Percentiles rank a stretch among this genome's conserved stretches.
These are phyloP conservation scores for Gonatopus flavifemur DNA, from an alignment of 1,140 invertebrate species.

Conservation along the genomic window DNA sequence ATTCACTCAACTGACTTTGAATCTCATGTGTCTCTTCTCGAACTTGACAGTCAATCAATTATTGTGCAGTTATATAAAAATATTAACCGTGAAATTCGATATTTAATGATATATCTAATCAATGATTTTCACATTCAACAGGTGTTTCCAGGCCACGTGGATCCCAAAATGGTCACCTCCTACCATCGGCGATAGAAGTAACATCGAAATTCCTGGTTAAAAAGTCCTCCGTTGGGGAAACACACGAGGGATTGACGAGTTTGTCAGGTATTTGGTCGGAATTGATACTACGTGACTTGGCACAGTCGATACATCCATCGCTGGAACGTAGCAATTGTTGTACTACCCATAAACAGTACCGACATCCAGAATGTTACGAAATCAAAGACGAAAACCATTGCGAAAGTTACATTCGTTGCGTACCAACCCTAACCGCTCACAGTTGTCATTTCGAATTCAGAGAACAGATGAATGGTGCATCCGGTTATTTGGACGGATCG, in stretches of 20 bases:
- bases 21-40: too few relatives aligned
- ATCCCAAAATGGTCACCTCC: conserved; percentile 55
- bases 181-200: conserved; percentile 63
- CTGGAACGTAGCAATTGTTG: conserved; percentile 37
- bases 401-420: conserved; percentile 75
- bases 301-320: conserved; percentile 64
- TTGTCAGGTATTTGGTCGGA: conserved; percentile 81
- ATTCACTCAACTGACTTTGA: too few relatives aligned
- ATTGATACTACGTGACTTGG: conserved; percentile 75
- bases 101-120: too few relatives aligned
- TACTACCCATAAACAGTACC: conserved; percentile 17
- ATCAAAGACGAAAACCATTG: conserved; percentile 54
- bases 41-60: too few relatives aligned
- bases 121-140: too few relatives aligned
- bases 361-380: conserved; percentile 62
- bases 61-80: too few relatives aligned
- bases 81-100: too few relatives aligned
- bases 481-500: conserved; percentile 84
- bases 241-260: conserved; percentile 74
- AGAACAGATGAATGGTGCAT: conserved; percentile 87
- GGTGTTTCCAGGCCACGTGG: conserved; percentile 64
- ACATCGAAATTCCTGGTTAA: conserved; percentile 9
- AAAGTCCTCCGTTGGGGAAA: conserved; percentile 32
- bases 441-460: conserved; percentile 69
- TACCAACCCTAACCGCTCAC: conserved; percentile 66